Conservation (phyloP, 2,113 vertebrate species). For the Entelurus aequoreus region DNA sequence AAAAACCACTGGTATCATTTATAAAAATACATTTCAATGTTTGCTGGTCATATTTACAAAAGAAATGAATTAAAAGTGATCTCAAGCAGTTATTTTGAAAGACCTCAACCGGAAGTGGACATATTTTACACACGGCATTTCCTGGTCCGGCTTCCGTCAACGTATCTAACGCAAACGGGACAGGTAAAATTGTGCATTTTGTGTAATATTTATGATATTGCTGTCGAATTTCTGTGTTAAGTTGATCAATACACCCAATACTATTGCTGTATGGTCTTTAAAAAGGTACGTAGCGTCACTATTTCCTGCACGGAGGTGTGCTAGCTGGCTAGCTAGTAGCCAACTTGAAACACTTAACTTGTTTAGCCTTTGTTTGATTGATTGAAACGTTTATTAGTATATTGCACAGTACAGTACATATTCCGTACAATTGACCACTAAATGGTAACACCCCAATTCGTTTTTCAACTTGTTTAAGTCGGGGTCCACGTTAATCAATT, state of each 20-base stretch:
- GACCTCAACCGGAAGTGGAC: slow-evolving; percentile 9
- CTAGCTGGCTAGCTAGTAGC: slow-evolving; percentile 3
- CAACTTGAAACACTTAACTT: slow-evolving; percentile 2
- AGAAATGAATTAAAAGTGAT: not conserved
- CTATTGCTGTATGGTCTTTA: no score
- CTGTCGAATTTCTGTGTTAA: accelerated
- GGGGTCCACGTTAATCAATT: no score
- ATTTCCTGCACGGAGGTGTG: slow-evolving; percentile 1
- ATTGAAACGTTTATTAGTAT: no score
- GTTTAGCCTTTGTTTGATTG: not conserved
- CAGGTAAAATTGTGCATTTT: slow-evolving; percentile 13
- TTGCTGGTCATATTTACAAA: no score
- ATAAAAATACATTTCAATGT: not conserved
- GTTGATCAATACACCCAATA: not conserved
- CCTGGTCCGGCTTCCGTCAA: slow-evolving; percentile 20
- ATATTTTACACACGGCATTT: slow-evolving; percentile 49
- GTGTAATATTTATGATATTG: not conserved
- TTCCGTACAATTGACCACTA: no score
- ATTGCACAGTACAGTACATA: no score
- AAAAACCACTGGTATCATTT: no score
- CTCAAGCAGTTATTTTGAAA: slow-evolving; percentile 39
- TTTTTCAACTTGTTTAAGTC: no score
- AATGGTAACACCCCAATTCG: no score
- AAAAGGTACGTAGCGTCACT: not conserved
- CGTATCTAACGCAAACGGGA: slow-evolving; percentile 2